A percentile compares a stretch with the other conserved stretches of the same genome.
phyloP scores from a whole-genome alignment of 2,888 invertebrate species.

The Dendrolimus houi region DNA sequence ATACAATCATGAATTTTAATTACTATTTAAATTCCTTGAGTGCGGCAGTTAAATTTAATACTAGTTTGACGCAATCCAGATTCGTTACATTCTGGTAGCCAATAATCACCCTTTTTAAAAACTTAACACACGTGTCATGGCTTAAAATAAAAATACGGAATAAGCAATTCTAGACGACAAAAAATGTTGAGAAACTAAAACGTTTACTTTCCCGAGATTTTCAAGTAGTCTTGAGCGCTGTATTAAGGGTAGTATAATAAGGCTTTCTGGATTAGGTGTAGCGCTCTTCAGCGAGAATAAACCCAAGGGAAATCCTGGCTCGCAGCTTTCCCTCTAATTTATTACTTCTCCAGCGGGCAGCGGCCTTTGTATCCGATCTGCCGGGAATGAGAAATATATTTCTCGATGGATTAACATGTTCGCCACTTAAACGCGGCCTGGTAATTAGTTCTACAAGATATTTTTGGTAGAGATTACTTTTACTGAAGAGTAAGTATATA shows the following conservation, averaged over 20 bases:
- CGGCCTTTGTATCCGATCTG: constrained; percentile 72
- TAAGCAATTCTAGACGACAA: constrained; percentile 25
- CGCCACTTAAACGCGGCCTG: constrained; percentile 40
- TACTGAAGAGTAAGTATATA: not conserved
- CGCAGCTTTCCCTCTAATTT: constrained; percentile 74
- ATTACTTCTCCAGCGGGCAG: constrained; percentile 68
- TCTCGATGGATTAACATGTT: constrained; percentile 67
- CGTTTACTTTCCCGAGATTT: constrained; percentile 61
- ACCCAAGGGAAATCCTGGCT: constrained; percentile 73
- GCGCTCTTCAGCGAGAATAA: constrained; percentile 75
- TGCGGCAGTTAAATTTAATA: no score
- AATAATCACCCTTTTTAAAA: no score
- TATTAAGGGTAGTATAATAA: constrained; percentile 75
- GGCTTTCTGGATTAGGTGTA: constrained; percentile 75
- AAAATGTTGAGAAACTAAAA: constrained; percentile 42
- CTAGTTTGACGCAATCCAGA: no score
- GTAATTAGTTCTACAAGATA: constrained; percentile 53
- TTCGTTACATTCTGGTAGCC: no score
- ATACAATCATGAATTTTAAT: no score
- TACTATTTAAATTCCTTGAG: no score
- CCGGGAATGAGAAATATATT: constrained; percentile 67
- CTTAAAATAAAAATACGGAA: constrained; percentile 3
- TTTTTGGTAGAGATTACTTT: constrained; percentile 16
- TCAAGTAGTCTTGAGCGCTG: constrained; percentile 73
- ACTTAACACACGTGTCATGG: no score